Base-by-base conservation (phyloP, 2,797 vertebrate species). In the Spea hammondii region DNA sequence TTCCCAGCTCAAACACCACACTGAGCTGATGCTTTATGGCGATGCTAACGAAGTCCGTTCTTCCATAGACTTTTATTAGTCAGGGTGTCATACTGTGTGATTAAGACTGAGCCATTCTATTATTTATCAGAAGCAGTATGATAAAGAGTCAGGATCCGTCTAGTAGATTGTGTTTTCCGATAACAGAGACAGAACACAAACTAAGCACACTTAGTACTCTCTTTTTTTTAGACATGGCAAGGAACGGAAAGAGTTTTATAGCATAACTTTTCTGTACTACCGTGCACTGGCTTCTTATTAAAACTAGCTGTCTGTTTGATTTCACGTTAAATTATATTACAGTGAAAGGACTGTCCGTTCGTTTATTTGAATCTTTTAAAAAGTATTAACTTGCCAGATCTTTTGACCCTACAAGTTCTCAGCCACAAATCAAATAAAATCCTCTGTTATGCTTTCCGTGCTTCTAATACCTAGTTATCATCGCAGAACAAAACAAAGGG, bases 321-420 rank as follows among this genome's bases (percentile, higher is more conserved):
- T 79, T 84, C 70, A 7, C 79, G 85, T 84, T 85, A 83, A 76
- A 49, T 57, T 0, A 0, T 62, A 83, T 51, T 83, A 57, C 32
- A 72, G 65, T 74, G 69, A 74, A 5, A 6, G 68, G 85, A 86
- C 85, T 87, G 85, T 64, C 72, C 32, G 55, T 12, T 83, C 81
- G 74, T 71, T 82, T 71, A 62, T 78, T 51, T 72, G 51, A 77
- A 70, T 83, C 71, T 64, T 71, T 13, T n/a, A 6, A 44, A 44
- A 6, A 50, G 72, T 72, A 71, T 72, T 67, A 84, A 82, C 71
- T 10, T 8, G 64, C 59, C 9, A 45, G 45, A 82, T 83, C 55
- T 84, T 66, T 79, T 12, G 4, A 66, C 68, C 72, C 55, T 32
- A 45, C 10, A 53, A 47, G 76, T 73, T 83, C 49, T 80, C 83